Evolutionary conservation across 2,888 invertebrate species (phyloP), one percentile per base, ranked within the genome.

Genomic region (Lycia hirtaria): DNA sequence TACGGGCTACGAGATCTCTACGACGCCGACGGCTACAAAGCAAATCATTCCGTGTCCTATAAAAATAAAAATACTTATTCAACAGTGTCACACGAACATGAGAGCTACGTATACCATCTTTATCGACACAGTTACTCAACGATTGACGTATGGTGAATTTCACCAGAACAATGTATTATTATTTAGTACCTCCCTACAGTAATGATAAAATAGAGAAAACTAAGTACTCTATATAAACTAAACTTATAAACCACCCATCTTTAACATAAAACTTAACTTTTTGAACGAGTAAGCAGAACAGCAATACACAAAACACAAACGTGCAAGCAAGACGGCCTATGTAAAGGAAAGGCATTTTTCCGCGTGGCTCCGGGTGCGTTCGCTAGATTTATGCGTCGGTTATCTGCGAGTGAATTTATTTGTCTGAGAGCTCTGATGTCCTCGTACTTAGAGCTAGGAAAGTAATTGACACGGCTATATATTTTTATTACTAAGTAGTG

Each of bases 361-460:
- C 69, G 75, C 73, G 69, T 68, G 71, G 69, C 65, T 72, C 71
- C 76, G 76, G 72, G 73, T 72, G 75, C 71, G 68, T 67, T 67
- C 60, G 62, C 69, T 62, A 65, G 91, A 92, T 91, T 92, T 92
- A 91, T 90, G 78, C 77, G 72, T 73, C 87, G 89, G 90, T 91
- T 91, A 92, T 91, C 91, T 88, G 72, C 44, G 17, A 37, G 78
- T 81, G 84, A 86, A 92, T 92, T 92, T 92, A 91, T 92, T 87
- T 87, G 91, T 92, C 91, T 92, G 90, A 85, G 80, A 68, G 78
- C 75, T 15, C 79, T 80, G 83, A 79, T 76, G 73, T 65, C 77
- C 81, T 81, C 70, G 73, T 73, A 60, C 60, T 41, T 9, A 4
- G 44, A 57, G 24, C 2, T 61, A 60, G 2, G 47, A 67, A 71